Conservation (phyloP, 2,113 vertebrate species). For the Onychostruthus taczanowskii region DNA sequence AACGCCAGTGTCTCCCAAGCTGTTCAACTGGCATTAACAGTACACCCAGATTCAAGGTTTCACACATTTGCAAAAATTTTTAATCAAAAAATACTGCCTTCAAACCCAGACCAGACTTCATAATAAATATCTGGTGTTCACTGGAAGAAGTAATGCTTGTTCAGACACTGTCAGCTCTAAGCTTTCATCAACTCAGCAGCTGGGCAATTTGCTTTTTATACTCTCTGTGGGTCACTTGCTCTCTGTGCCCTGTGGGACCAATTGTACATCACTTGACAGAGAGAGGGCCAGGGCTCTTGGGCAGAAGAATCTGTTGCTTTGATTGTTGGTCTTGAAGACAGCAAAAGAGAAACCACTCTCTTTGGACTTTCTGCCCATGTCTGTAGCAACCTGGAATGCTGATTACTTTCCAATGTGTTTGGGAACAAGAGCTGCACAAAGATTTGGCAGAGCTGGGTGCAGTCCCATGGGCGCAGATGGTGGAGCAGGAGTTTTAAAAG, state of each 20-base stretch:
- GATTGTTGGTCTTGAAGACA: background rate
- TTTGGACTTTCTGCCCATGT: background rate
- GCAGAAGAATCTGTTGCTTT: background rate
- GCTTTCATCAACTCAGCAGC: background rate
- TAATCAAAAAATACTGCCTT: background rate
- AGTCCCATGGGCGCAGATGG: background rate
- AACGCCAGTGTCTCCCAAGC: background rate
- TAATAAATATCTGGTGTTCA: background rate
- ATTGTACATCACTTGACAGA: background rate
- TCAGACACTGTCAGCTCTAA: background rate
- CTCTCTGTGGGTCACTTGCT: background rate
- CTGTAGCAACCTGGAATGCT: background rate
- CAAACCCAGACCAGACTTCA: background rate
- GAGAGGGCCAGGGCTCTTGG: fast-evolving
- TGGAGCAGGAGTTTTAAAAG: background rate
- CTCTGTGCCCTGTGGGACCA: background rate
- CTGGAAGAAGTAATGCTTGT: background rate
- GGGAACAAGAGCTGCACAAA: background rate
- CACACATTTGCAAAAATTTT: background rate
- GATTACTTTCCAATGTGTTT: background rate
- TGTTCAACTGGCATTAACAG: background rate
- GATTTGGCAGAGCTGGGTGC: background rate
- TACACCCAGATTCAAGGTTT: background rate
- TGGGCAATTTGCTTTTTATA: background rate
- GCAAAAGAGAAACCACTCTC: background rate